Evolutionary conservation across 2,888 invertebrate genomes (phyloP).

Genomic region (Eristalis pertinax): DNA sequence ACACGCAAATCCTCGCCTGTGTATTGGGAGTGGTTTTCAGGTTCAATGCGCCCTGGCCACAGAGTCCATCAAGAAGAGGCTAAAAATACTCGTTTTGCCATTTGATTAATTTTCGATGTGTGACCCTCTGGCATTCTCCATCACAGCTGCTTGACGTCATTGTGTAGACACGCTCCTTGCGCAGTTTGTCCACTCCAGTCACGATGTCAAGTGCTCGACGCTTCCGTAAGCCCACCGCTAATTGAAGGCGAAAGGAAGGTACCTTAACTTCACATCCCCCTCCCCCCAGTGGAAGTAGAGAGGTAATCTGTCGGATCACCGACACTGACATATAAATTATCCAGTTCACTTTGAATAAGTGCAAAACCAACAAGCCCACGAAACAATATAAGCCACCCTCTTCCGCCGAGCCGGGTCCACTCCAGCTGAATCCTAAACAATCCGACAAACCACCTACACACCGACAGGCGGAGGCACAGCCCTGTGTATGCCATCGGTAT

Average conservation of each 20-base stretch:
- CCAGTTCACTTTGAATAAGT: constrained; percentile 3
- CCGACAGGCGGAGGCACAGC: neutral
- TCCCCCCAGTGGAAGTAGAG: neutral
- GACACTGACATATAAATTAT: neutral
- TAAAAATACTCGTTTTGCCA: neutral
- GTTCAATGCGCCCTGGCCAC: too few relatives aligned
- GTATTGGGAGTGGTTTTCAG: too few relatives aligned
- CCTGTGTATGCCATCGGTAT: neutral
- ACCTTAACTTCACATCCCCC: neutral
- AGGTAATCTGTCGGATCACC: neutral
- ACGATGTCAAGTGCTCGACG: neutral
- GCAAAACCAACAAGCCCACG: neutral
- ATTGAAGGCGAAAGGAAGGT: neutral
- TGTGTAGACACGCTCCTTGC: neutral
- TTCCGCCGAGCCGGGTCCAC: neutral
- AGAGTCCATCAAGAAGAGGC: neutral
- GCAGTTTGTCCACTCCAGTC: neutral
- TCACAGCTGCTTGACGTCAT: neutral
- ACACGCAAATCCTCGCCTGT: too few relatives aligned
- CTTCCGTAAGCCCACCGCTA: neutral
- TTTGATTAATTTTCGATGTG: neutral
- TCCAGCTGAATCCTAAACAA: neutral
- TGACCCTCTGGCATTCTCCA: neutral
- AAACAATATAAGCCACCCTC: neutral
- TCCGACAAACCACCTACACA: neutral